These are phyloP conservation scores for Serinus canaria DNA, from an alignment of 2,113 vertebrate species.

Conservation along the genomic window DNA sequence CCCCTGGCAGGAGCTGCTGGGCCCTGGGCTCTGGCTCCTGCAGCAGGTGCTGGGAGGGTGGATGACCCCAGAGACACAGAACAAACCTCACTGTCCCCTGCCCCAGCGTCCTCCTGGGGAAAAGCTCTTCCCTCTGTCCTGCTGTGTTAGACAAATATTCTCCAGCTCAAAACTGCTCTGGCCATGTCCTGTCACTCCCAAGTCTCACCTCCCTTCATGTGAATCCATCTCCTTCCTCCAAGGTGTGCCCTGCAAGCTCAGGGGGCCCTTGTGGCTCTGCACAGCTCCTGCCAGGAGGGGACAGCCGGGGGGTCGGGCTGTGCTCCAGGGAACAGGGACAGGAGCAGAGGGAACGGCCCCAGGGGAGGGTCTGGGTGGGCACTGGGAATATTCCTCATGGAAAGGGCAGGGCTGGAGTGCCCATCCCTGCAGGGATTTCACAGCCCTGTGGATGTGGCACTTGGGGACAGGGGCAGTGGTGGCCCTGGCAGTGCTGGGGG, in stretches of 20 bases:
- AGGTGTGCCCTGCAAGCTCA: background rate
- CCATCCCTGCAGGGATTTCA: background rate
- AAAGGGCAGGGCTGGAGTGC: background rate
- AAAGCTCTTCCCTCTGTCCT: background rate
- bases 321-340: background rate
- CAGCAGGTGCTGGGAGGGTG: background rate
- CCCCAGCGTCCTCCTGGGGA: background rate
- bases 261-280: background rate
- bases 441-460: fast-evolving
- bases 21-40: background rate
- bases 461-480: fast-evolving
- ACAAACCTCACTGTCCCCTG: background rate
- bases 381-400: fast-evolving
- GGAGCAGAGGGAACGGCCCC: background rate
- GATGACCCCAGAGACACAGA: background rate
- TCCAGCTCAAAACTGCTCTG: background rate
- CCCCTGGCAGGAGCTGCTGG: background rate
- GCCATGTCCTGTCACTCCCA: background rate
- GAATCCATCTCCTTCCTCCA: background rate
- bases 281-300: background rate
- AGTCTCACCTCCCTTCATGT: background rate
- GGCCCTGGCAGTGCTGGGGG: background rate
- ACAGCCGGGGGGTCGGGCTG: background rate
- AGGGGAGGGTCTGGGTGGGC: background rate
- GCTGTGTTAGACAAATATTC: background rate